Percentiles rank a stretch among this genome's conserved stretches.
Conservation (phyloP, 2,797 vertebrate species). For the Melopsittacus undulatus region DNA sequence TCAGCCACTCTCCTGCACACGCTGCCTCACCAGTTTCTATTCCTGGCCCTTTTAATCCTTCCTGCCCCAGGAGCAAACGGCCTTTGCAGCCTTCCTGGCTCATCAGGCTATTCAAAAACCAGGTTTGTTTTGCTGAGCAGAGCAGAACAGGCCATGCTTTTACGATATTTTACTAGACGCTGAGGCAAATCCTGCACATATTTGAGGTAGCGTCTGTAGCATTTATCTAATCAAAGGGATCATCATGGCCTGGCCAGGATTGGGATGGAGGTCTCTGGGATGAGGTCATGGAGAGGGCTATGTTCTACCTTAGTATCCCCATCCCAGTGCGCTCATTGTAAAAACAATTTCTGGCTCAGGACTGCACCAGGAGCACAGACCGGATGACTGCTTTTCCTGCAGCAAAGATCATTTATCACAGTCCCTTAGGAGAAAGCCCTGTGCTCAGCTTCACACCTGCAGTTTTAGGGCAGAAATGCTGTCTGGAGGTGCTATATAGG, state of each 20-base stretch:
- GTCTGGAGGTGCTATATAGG: not conserved
- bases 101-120: constrained; percentile 51
- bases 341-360: not conserved
- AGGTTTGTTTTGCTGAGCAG: constrained; percentile 66
- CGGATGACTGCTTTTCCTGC: not conserved
- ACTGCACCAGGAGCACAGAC: not conserved
- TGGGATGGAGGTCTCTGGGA: constrained; percentile 7
- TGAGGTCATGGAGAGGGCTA: not conserved
- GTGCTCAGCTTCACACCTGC: not conserved
- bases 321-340: not conserved
- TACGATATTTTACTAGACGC: constrained; percentile 72
- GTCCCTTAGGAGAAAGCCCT: not conserved
- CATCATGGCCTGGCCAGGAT: not conserved
- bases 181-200: constrained; percentile 68
- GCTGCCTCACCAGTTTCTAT: constrained; percentile 17
- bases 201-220: constrained; percentile 73
- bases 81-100: constrained; percentile 49
- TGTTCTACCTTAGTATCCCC: not conserved
- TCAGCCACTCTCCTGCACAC: not conserved
- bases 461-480: not conserved
- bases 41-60: constrained; percentile 57
- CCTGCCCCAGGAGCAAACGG: not conserved
- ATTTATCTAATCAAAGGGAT: constrained; percentile 77
- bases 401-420: not conserved
- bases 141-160: constrained; percentile 33